Conservation (phyloP, 35 echinoderm and acorn worm species). For the Anneissia japonica region DNA sequence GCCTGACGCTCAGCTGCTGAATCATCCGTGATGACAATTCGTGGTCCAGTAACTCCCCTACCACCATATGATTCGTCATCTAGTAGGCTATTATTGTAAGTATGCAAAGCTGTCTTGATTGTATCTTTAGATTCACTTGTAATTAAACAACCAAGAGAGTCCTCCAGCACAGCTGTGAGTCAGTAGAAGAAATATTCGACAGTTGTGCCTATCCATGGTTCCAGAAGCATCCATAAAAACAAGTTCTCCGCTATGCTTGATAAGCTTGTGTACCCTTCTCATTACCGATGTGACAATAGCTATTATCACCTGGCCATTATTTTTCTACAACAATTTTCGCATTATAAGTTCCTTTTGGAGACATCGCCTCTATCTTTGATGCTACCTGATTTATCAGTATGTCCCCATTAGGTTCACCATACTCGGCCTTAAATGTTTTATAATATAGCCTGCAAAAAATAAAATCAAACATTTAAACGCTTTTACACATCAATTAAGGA, state of each 20-base stretch:
- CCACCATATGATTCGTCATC: background rate
- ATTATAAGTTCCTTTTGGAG: background rate
- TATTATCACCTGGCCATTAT: background rate
- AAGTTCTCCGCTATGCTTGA: conserved; percentile 2
- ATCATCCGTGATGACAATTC: background rate
- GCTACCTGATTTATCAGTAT: conserved; percentile 25
- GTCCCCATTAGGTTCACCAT: conserved; percentile 3
- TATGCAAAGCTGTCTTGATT: background rate
- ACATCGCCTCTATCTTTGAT: background rate
- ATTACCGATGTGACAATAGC: conserved; percentile 12
- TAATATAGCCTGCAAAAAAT: conserved; percentile 31
- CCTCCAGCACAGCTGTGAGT: conserved; percentile 32
- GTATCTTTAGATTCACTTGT: background rate
- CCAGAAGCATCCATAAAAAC: conserved; percentile 29
- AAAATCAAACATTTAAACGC: background rate
- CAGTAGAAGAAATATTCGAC: conserved; percentile 4
- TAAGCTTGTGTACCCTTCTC: background rate
- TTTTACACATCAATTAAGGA: too few relatives aligned
- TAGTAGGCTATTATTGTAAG: background rate
- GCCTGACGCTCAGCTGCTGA: background rate
- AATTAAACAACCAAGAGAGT: conserved; percentile 9
- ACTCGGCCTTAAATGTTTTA: conserved; percentile 7
- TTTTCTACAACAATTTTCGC: background rate
- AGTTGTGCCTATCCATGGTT: conserved; percentile 15
- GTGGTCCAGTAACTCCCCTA: background rate